Evolutionary conservation across 1,140 invertebrate genomes (phyloP).

Genomic region (Calycopis cecrops): DNA sequence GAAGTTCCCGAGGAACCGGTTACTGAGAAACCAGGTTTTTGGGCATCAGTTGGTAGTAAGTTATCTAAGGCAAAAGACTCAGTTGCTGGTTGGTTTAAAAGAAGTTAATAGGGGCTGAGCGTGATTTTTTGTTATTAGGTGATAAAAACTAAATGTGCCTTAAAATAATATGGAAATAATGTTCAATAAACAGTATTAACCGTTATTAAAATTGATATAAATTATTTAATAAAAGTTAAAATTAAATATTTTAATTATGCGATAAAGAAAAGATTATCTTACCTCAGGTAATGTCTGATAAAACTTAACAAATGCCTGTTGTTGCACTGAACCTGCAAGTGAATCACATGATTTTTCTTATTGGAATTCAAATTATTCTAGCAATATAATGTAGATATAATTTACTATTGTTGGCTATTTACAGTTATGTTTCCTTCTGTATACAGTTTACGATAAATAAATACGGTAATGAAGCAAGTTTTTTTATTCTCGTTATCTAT

Average conservation of each 20-base stretch:
- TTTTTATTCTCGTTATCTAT: no score
- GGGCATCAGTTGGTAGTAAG: constrained; percentile 72
- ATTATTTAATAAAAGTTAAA: neutral
- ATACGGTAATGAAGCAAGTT: neutral
- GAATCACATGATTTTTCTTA: constrained; percentile 18
- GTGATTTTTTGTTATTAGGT: neutral
- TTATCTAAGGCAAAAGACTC: constrained; percentile 74
- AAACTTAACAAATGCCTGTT: constrained; percentile 77
- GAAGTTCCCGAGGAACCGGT: constrained; percentile 29
- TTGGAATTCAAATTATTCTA: constrained; percentile 23
- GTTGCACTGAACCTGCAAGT: constrained; percentile 76
- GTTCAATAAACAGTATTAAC: constrained; percentile 27
- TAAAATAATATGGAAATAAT: constrained; percentile 19
- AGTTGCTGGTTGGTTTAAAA: constrained; percentile 64
- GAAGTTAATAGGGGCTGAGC: constrained; percentile 20
- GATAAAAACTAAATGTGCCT: neutral
- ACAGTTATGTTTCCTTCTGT: neutral
- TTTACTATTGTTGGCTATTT: neutral
- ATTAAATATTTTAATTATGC: constrained; percentile 7
- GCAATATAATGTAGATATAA: constrained; percentile 1
- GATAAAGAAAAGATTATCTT: constrained; percentile 35
- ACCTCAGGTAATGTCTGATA: constrained; percentile 78
- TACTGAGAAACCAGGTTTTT: constrained; percentile 69
- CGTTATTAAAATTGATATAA: neutral
- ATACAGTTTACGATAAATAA: neutral